phyloP scores from a whole-genome alignment of 2,113 vertebrate genomes.

The Erythrocercus mccallii region DNA sequence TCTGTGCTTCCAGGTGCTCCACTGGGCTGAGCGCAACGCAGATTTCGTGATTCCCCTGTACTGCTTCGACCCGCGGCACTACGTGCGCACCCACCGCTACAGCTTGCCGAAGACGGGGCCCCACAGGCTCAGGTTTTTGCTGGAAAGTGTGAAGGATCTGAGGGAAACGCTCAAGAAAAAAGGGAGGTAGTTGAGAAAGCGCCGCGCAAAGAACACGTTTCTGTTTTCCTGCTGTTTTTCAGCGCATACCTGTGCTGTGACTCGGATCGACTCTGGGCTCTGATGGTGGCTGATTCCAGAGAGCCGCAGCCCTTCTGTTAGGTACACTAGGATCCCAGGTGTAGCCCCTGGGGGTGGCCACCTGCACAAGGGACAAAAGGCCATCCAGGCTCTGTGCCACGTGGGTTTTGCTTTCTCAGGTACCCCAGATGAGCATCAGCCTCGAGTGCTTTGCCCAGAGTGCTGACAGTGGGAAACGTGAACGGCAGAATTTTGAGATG shows the following conservation, averaged over 20 bases:
- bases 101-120: slow-evolving; percentile 78
- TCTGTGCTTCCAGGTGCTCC: slow-evolving; percentile 66
- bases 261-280: neutral
- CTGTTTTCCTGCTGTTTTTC: fast-evolving
- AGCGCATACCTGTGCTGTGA: fast-evolving
- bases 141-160: slow-evolving; percentile 78
- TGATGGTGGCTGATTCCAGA: fast-evolving
- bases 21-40: slow-evolving; percentile 76
- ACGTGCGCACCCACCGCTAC: slow-evolving; percentile 69
- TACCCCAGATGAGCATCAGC: neutral
- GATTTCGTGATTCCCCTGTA: slow-evolving; percentile 80
- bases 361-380: neutral
- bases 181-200: slow-evolving; percentile 72
- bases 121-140: slow-evolving; percentile 75
- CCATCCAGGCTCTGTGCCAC: neutral
- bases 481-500: fast-evolving
- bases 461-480: neutral
- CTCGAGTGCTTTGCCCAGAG: neutral
- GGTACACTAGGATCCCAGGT: fast-evolving
- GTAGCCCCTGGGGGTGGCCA: neutral
- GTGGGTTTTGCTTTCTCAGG: fast-evolving
- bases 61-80: slow-evolving; percentile 83
- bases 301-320: neutral
- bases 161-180: slow-evolving; percentile 67
- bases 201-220: fast-evolving